Evolutionary conservation across 1,140 invertebrate genomes (phyloP).

Genomic region (Medauroidea extradentata): DNA sequence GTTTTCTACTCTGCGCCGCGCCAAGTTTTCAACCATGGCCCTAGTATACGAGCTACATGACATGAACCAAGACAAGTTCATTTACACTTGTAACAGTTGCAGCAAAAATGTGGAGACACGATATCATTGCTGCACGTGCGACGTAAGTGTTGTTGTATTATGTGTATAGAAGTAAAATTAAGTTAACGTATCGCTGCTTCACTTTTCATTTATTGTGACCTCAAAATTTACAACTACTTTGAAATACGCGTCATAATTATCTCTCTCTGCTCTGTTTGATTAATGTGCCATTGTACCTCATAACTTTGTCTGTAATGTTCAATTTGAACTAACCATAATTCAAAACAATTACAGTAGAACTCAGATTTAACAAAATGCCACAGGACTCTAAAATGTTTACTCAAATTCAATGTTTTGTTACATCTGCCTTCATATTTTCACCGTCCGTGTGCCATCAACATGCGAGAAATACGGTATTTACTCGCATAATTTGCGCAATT

Average conservation of each 20-base stretch:
- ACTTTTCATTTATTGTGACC: neutral
- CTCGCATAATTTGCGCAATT: no score
- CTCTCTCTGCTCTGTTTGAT: neutral
- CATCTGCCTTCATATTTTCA: no score
- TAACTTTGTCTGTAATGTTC: no score
- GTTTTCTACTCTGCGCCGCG: constrained; percentile 92
- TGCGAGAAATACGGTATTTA: no score
- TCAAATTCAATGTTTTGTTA: no score
- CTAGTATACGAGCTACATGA: constrained; percentile 99
- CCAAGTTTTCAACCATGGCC: constrained; percentile 94
- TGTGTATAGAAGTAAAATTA: neutral
- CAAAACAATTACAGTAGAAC: no score
- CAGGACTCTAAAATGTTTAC: no score
- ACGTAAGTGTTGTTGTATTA: constrained; percentile 57
- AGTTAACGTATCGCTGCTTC: neutral
- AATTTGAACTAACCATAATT: no score
- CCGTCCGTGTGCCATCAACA: no score
- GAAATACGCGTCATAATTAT: neutral
- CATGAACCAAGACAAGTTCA: constrained; percentile 95
- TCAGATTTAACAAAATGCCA: no score
- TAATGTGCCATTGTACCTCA: neutral
- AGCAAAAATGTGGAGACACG: constrained; percentile 92
- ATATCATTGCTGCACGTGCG: constrained; percentile 96
- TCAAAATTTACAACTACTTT: neutral
- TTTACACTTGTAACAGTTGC: constrained; percentile 98